A percentile compares a stretch with the other conserved stretches of the same genome.
These are phyloP conservation scores for Heliconius cydno DNA, from an alignment of 2,888 invertebrate genomes.

Conservation along the genomic window DNA sequence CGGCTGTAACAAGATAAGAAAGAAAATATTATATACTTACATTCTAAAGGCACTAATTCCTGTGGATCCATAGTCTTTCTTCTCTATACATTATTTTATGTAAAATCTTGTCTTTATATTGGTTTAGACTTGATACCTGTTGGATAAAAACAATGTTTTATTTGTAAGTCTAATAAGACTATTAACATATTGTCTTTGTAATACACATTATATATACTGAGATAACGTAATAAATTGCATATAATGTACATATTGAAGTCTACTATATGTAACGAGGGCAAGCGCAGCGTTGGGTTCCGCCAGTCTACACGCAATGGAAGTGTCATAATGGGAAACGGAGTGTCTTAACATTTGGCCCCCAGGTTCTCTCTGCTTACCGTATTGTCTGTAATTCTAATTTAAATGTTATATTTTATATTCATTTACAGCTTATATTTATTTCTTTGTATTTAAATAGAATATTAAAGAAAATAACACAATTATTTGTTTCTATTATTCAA, in stretches of 20 bases:
- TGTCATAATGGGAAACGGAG: too few relatives aligned
- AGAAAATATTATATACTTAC: slow-evolving; percentile 49
- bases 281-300: too few relatives aligned
- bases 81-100: slow-evolving; percentile 31
- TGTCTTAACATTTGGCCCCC: too few relatives aligned
- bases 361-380: too few relatives aligned
- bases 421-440: too few relatives aligned
- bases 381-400: too few relatives aligned
- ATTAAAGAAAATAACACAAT: not conserved
- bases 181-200: not conserved
- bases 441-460: too few relatives aligned
- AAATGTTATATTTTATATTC: too few relatives aligned
- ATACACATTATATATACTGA: not conserved
- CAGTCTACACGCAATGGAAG: too few relatives aligned
- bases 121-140: not conserved
- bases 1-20: too few relatives aligned
- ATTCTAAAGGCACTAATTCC: slow-evolving; percentile 74
- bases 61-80: slow-evolving; percentile 63
- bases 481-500: not conserved
- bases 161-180: not conserved
- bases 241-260: too few relatives aligned
- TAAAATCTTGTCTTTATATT: not conserved
- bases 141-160: not conserved
- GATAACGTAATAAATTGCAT: not conserved
- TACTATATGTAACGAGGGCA: too few relatives aligned